Evolutionary conservation across 2,888 invertebrate species (phyloP), one percentile per base, ranked within the genome.

Genomic region (Meganola albula): DNA sequence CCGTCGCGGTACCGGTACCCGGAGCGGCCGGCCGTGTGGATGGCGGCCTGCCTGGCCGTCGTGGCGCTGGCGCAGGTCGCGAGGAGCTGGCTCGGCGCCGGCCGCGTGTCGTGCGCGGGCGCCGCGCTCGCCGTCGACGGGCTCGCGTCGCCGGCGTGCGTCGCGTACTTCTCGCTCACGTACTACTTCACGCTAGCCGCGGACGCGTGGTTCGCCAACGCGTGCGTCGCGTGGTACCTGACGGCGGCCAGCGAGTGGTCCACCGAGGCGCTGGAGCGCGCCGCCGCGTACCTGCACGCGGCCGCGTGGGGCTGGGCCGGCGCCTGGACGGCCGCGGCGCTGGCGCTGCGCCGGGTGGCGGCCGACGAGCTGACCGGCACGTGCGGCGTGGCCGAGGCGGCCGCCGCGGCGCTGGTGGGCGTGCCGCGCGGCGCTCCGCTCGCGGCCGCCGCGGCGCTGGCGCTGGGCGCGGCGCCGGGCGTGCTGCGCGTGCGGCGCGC

Each of bases 201-300:
- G 37, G 90, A 92, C 57, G 89, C 93, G 39, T 95, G 97, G 96
- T 96, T 96, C 91, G 90, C 94, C 2, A 91, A 95, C 53, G 90
- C 97, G 30, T 93, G 95, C 40, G 89, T 95, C 27, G 95, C 96
- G 34, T 97, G 96, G 93, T 94, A 95, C 63, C 87, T 97, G 27
- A 94, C 95, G 3, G 95, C 96, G 0, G 93, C 94, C 24, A 93
- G 95, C 66, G 95, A 96, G 66, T 97, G 97, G 97, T 95, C 95
- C 12, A 94, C 95, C 36, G 97, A 97, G 75, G 95, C 96, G 2
- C 89, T 97, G 31, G 95, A 95, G 72, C 91, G 93, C 27, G 92
- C 95, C 13, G 92, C 95, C 0, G 92, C 93, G 10, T 92, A 95
- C 58, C 91, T 96, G 47, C 97, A 97, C 74, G 90, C 94, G 1